Base-by-base conservation (phyloP, 2,113 vertebrate species). In the Carlito syrichta region DNA sequence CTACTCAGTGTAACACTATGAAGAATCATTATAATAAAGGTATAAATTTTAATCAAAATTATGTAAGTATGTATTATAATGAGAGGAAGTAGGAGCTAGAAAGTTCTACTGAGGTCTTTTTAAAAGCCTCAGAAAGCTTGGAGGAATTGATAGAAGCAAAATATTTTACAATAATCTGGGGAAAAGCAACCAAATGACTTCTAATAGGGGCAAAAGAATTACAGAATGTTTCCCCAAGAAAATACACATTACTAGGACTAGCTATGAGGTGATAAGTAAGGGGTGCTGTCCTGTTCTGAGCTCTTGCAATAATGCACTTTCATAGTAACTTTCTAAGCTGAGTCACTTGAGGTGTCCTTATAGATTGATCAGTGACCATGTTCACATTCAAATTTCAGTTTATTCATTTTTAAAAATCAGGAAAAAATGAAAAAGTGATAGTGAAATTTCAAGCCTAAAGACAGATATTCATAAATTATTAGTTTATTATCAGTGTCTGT, bases 21-120 rank as follows among this genome's bases (percentile, higher is more conserved):
- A 94, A 90, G 19, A 30, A 83, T 86, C 16, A 94, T 85, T 92
- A 74, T 58, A 94, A 86, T 82, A 91, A 91, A 95, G 83, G 89
- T 56, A 63, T 45, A 91, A 81, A 90, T 43, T 50, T 88, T 58
- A 68, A 43, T 93, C 68, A 86, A 95, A 96, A 69, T 87, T 38
- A 93, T 54, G 79, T 83, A 82, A 56, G 7, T 45, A 94, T 54
- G 25, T 86, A 79, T 89, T n/a, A 77, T 27, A 88, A 5, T 79
- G 10, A 81, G 81, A 69, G 58, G 30, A 91, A 86, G 54, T 3
- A 79, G 3, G 40, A 81, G 10, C 25, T 23, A 58, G 60, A 77
- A 87, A 60, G 60, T 82, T 82, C 60, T 60, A 78, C 16, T 56
- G 48, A 87, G 32, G 79, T 89, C 19, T 74, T 85, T 35, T 85